phyloP scores from a whole-genome alignment of 2,888 invertebrate species.

The Trachelus tabidus region DNA sequence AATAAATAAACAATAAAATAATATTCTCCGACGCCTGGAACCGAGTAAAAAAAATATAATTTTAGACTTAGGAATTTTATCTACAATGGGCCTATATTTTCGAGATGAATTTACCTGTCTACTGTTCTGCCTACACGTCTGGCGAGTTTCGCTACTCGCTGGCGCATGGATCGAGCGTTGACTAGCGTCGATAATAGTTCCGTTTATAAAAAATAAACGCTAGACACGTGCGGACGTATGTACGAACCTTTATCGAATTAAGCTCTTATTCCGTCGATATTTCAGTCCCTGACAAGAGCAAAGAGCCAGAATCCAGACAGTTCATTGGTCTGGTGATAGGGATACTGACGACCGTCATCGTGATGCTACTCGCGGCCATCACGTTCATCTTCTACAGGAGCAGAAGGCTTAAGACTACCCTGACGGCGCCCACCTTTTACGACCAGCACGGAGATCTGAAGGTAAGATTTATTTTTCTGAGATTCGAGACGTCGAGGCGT shows the following conservation, averaged over 20 bases:
- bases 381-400: constrained; percentile 77
- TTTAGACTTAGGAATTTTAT: too few species aligned
- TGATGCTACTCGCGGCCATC: constrained; percentile 77
- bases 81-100: too few species aligned
- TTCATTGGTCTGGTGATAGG: constrained; percentile 78
- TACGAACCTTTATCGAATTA: background rate
- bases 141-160: too few species aligned
- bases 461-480: constrained; percentile 33
- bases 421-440: constrained; percentile 54
- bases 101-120: too few species aligned
- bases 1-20: too few species aligned
- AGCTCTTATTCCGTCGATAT: background rate
- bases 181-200: too few species aligned
- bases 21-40: too few species aligned
- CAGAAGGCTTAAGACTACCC: constrained; percentile 68
- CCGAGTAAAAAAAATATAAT: too few species aligned
- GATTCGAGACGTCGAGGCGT: background rate
- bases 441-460: constrained; percentile 60
- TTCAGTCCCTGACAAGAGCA: constrained; percentile 67
- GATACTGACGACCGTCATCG: constrained; percentile 77
- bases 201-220: too few species aligned
- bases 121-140: too few species aligned
- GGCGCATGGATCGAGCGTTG: too few species aligned
- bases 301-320: constrained; percentile 71
- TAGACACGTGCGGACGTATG: background rate